phyloP scores from a whole-genome alignment of 1,140 invertebrate genomes.

The Micrasema minimum region DNA sequence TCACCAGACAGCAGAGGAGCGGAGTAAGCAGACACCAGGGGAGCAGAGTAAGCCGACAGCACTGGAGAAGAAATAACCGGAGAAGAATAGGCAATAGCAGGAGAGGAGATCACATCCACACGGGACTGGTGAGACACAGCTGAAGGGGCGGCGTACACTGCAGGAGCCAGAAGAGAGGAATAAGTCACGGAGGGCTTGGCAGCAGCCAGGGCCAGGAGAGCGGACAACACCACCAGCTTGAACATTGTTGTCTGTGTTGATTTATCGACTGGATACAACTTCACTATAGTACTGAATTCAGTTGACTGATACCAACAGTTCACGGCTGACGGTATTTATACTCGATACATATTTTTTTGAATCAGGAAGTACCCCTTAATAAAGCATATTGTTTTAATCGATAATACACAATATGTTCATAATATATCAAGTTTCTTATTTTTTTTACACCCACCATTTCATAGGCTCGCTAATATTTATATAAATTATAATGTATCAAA shows the following conservation, averaged over 20 bases:
- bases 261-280: constrained; percentile 54
- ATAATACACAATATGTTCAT: too few species aligned
- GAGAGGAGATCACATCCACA: constrained; percentile 19
- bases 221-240: constrained; percentile 71
- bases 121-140: constrained; percentile 43
- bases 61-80: constrained; percentile 53
- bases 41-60: constrained; percentile 50
- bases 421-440: too few species aligned
- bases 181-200: constrained; percentile 59
- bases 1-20: constrained; percentile 44
- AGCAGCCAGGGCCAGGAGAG: constrained; percentile 59
- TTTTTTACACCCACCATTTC: too few species aligned
- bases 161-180: constrained; percentile 65
- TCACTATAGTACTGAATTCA: constrained; percentile 56
- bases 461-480: too few species aligned
- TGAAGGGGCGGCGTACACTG: constrained; percentile 56
- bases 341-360: constrained; percentile 39
- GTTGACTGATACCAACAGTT: constrained; percentile 57
- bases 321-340: constrained; percentile 59
- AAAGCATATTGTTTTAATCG: too few species aligned
- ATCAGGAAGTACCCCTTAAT: too few species aligned
- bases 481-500: too few species aligned
- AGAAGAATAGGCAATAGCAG: constrained; percentile 52
- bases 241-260: constrained; percentile 67
- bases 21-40: constrained; percentile 46